Conservation (phyloP, 1,140 invertebrate genomes). For the Frieseomelitta varia region DNA sequence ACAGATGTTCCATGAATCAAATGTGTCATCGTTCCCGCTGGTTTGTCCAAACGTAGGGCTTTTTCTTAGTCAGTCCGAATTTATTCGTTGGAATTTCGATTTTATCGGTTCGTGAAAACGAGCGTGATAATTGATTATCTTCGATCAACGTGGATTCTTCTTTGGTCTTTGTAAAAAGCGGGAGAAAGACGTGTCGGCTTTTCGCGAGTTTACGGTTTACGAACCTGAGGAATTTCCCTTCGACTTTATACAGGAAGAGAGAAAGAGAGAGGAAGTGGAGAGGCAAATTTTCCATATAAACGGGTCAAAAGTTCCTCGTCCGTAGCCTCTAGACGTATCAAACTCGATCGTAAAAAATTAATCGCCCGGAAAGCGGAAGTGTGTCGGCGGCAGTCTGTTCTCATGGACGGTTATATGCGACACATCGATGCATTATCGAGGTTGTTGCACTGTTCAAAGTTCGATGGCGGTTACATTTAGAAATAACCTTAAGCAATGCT, state of each 20-base stretch:
- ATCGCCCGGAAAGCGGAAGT: constrained; percentile 48
- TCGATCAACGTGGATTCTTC: background rate
- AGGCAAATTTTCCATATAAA: constrained; percentile 21
- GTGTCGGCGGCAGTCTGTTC: constrained; percentile 27
- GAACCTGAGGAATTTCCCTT: background rate
- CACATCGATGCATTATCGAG: constrained; percentile 21
- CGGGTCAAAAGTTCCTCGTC: constrained; percentile 39
- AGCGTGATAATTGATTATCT: background rate
- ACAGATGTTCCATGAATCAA: too few relatives aligned
- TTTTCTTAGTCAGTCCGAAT: too few relatives aligned
- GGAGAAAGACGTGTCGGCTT: background rate
- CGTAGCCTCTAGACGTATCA: constrained; percentile 27
- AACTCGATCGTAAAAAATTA: constrained; percentile 50
- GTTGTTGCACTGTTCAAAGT: constrained; percentile 36
- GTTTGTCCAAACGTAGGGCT: too few relatives aligned
- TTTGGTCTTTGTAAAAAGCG: background rate
- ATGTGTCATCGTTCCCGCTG: too few relatives aligned
- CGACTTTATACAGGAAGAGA: background rate
- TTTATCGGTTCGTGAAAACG: background rate
- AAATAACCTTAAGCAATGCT: background rate
- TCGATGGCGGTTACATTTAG: background rate
- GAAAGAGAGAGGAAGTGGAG: background rate
- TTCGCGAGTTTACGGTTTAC: background rate
- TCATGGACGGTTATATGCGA: constrained; percentile 10
- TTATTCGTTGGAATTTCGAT: background rate